Percentiles rank a stretch among this genome's conserved stretches.
Conservation (phyloP, 2,113 vertebrate species). For the Calonectris borealis region DNA sequence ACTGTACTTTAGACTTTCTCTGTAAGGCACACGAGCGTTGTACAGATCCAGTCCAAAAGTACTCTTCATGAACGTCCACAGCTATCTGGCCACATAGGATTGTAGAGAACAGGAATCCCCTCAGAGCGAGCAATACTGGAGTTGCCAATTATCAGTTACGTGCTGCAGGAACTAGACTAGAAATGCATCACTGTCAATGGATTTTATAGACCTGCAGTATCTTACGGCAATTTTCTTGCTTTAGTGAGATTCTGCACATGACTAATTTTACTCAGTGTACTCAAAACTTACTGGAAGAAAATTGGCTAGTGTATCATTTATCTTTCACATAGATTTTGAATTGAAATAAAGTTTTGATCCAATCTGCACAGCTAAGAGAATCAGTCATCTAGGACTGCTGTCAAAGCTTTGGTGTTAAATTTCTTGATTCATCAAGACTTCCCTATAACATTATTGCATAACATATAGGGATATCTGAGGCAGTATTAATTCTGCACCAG, state of each 20-base stretch:
- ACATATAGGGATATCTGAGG: background rate
- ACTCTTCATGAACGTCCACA: background rate
- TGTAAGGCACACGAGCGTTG: accelerated
- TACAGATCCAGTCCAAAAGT: background rate
- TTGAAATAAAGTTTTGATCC: background rate
- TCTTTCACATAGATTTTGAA: background rate
- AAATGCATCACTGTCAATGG: background rate
- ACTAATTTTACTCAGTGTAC: background rate
- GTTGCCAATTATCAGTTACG: background rate
- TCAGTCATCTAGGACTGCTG: background rate
- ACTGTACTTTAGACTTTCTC: background rate
- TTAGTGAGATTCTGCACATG: background rate
- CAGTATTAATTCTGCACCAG: background rate
- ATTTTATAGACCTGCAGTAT: background rate
- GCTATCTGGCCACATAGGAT: background rate
- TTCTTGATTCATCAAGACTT: background rate
- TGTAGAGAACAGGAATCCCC: accelerated
- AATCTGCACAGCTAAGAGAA: background rate
- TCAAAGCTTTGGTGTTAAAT: background rate
- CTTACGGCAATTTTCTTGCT: background rate
- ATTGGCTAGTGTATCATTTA: background rate
- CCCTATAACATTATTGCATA: background rate
- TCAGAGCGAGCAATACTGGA: background rate
- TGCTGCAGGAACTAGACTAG: background rate
- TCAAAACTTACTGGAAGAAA: background rate